Evolutionary conservation across 2,113 vertebrate species (phyloP).

Genomic region (Falco punctatus): DNA sequence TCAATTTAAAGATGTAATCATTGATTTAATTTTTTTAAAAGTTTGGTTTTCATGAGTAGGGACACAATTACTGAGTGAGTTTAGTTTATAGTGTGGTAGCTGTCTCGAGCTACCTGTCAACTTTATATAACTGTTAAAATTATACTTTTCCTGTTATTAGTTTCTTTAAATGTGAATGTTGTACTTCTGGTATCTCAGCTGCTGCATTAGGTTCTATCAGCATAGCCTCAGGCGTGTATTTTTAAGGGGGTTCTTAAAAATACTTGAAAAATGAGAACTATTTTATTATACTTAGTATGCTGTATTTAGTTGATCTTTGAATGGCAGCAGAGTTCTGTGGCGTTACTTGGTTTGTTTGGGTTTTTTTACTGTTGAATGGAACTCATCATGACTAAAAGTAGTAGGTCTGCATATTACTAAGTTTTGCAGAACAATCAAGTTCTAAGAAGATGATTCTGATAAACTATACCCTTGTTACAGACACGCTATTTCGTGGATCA

Average conservation of each 20-base stretch:
- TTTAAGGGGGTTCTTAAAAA: neutral
- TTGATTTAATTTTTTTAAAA: too few relatives aligned
- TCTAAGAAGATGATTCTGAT: neutral
- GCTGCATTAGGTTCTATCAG: neutral
- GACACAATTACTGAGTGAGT: neutral
- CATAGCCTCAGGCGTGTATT: neutral
- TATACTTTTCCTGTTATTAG: neutral
- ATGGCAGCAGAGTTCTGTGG: neutral
- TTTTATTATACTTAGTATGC: neutral
- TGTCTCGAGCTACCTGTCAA: neutral
- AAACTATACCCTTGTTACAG: constrained; percentile 67
- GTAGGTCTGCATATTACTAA: neutral
- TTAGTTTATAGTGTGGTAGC: neutral
- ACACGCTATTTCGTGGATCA: constrained; percentile 88
- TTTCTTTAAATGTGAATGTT: neutral
- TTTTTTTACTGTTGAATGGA: neutral
- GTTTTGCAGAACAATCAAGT: neutral
- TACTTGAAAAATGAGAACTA: neutral
- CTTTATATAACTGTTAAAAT: neutral
- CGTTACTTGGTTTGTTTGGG: neutral
- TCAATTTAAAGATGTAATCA: neutral
- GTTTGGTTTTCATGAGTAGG: neutral
- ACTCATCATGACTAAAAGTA: neutral
- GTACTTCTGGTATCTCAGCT: neutral
- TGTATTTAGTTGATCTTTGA: neutral